phyloP scores from a whole-genome alignment of 2,113 vertebrate genomes.

The Furnarius figulus region DNA sequence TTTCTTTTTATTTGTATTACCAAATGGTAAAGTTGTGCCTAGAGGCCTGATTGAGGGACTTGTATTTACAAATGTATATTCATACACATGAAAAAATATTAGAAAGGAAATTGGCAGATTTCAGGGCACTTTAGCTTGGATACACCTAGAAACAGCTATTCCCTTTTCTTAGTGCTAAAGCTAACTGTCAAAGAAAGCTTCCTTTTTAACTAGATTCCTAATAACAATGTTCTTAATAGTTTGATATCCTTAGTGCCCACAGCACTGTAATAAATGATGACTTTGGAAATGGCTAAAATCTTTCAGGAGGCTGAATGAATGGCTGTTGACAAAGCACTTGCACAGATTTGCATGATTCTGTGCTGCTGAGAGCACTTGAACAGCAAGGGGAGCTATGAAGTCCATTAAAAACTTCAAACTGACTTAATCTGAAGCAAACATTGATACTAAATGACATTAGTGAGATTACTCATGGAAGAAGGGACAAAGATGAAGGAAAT shows the following conservation, averaged over 20 bases:
- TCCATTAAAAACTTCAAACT: neutral
- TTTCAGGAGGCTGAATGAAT: neutral
- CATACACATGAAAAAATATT: neutral
- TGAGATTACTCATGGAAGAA: neutral
- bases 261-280: neutral
- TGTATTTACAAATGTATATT: neutral
- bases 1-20: neutral
- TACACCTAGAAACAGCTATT: neutral
- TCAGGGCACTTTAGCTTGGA: neutral
- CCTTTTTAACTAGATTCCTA: neutral
- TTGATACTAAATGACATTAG: neutral
- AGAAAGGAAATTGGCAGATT: neutral
- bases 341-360: neutral
- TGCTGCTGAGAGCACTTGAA: neutral
- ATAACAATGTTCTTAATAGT: neutral
- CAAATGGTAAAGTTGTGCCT: neutral
- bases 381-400: neutral
- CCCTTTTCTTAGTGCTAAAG: neutral
- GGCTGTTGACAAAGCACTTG: conserved; percentile 4
- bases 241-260: neutral
- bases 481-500: neutral
- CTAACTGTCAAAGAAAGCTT: neutral
- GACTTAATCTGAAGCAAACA: neutral
- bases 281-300: neutral
- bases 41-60: neutral